A percentile compares a stretch with the other conserved stretches of the same genome.
phyloP scores from a whole-genome alignment of 2,113 vertebrate species.

The Siniperca chuatsi region DNA sequence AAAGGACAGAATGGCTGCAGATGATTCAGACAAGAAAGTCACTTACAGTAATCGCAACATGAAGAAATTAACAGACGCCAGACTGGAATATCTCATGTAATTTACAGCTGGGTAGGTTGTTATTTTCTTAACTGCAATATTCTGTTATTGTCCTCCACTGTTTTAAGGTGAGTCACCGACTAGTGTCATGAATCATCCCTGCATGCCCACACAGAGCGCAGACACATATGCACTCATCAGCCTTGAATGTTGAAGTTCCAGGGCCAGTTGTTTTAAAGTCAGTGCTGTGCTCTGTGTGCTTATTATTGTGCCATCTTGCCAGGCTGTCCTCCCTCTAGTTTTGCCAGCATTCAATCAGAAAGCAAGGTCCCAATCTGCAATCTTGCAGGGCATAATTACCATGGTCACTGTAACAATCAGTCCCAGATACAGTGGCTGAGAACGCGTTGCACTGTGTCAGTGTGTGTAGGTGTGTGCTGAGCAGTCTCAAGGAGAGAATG shows the following conservation, averaged over 20 bases:
- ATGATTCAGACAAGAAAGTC: constrained; percentile 30
- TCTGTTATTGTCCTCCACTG: constrained; percentile 44
- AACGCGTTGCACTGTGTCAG: constrained; percentile 10
- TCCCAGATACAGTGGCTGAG: constrained; percentile 23
- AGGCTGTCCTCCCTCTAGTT: constrained; percentile 56
- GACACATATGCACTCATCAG: neutral
- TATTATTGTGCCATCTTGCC: constrained; percentile 48
- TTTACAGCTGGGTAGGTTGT: constrained; percentile 22
- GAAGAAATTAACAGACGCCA: neutral
- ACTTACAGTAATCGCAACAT: constrained; percentile 31
- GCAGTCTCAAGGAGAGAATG: neutral
- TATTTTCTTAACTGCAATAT: constrained; percentile 41
- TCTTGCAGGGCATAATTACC: constrained; percentile 47
- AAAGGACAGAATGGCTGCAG: neutral
- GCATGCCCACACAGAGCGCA: constrained; percentile 39
- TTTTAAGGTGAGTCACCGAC: constrained; percentile 58
- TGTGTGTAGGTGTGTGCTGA: constrained; percentile 28
- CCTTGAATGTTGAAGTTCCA: constrained; percentile 26
- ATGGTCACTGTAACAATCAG: constrained; percentile 28
- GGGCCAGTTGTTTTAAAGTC: constrained; percentile 46
- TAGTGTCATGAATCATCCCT: constrained; percentile 50
- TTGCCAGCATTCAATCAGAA: constrained; percentile 59
- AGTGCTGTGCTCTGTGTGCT: constrained; percentile 30
- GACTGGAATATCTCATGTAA: constrained; percentile 18
- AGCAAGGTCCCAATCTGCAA: constrained; percentile 49